Evolutionary conservation across 2,113 vertebrate species (phyloP).

Genomic region (Podiceps cristatus): DNA sequence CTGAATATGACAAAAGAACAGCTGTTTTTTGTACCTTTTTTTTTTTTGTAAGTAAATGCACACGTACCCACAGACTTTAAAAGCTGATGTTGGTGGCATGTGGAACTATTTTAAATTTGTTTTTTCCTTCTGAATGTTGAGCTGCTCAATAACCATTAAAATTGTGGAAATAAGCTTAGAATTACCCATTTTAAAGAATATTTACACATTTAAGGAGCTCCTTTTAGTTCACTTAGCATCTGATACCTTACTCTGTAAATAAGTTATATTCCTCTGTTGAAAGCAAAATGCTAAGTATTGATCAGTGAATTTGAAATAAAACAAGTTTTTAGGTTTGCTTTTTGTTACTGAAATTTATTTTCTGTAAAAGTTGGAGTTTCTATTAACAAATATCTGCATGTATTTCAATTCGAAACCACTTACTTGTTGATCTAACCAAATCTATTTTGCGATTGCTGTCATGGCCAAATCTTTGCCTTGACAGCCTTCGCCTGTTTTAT

Average conservation of each 20-base stretch:
- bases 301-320: conserved; percentile 20
- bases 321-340: conserved; percentile 23
- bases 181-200: not conserved
- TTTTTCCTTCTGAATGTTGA: not conserved
- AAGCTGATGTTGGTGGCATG: not conserved
- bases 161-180: not conserved
- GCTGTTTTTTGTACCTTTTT: not conserved
- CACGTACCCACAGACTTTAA: not conserved
- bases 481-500: conserved; percentile 31
- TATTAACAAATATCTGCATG: conserved; percentile 48
- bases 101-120: not conserved
- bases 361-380: conserved; percentile 40
- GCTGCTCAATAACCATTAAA: not conserved
- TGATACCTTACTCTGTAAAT: not conserved
- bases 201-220: not conserved
- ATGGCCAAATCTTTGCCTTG: conserved; percentile 47
- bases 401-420: conserved; percentile 20
- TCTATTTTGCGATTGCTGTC: conserved; percentile 34
- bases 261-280: not conserved
- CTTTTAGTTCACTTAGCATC: not conserved
- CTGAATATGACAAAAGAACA: not conserved
- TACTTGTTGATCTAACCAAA: conserved; percentile 54
- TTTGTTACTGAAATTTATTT: conserved; percentile 53
- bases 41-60: not conserved
- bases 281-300: conserved; percentile 28